phyloP scores from a whole-genome alignment of 2,113 vertebrate species.

The Leptobrachium ailaonicum region DNA sequence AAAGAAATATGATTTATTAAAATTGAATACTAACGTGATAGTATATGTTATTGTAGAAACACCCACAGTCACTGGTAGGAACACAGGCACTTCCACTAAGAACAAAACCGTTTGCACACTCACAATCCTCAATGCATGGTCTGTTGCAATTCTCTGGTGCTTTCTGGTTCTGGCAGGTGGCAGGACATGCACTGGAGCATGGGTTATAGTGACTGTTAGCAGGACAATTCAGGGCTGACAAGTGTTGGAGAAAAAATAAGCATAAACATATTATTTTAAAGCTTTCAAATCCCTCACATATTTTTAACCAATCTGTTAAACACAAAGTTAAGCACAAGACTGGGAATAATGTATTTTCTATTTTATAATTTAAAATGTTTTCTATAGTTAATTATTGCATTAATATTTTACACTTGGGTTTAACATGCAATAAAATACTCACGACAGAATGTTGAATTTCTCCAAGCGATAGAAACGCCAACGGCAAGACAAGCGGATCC shows the following conservation, averaged over 20 bases:
- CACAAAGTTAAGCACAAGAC: too few relatives aligned
- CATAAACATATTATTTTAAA: background rate
- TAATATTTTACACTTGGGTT: too few relatives aligned
- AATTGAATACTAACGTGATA: slow-evolving; percentile 50
- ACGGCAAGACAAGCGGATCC: slow-evolving; percentile 66
- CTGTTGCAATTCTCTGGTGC: slow-evolving; percentile 57
- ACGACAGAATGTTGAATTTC: slow-evolving; percentile 76
- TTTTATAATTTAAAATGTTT: background rate
- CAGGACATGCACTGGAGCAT: slow-evolving; percentile 66
- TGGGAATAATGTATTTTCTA: too few relatives aligned
- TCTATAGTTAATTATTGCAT: background rate
- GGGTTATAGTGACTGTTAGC: slow-evolving; percentile 68
- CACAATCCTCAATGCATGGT: slow-evolving; percentile 67
- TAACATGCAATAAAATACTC: slow-evolving; percentile 57
- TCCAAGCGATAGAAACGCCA: slow-evolving; percentile 69
- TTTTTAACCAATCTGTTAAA: background rate
- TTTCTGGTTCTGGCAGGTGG: slow-evolving; percentile 63
- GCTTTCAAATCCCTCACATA: too few relatives aligned
- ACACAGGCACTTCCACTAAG: slow-evolving; percentile 69
- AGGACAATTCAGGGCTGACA: slow-evolving; percentile 50
- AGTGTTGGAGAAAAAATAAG: background rate
- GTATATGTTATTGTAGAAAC: slow-evolving; percentile 66
- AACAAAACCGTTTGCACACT: slow-evolving; percentile 68
- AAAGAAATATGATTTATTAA: too few relatives aligned
- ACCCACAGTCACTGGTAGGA: slow-evolving; percentile 66